Evolutionary conservation across 2,113 vertebrate species (phyloP), one percentile per base, ranked within the genome.

Genomic region (Copsychus sechellarum): DNA sequence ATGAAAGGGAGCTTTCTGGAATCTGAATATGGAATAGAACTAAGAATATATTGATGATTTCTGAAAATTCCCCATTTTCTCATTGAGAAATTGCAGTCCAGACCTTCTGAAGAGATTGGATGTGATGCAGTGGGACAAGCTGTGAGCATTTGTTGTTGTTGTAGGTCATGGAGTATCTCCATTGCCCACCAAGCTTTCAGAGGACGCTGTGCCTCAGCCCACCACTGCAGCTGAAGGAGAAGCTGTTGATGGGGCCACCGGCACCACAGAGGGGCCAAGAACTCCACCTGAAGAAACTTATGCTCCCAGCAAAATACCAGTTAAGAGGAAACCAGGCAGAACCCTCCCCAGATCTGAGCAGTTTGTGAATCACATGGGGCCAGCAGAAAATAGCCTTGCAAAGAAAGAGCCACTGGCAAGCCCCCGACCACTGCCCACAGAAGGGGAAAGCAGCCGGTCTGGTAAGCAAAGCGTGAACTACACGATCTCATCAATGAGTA

Each of bases 271-370:
- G 24, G 34, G 29, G 16, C 56, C 69, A 50, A 79, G 86, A 93
- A 45, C 47, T 88, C 34, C 90, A 42, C 60, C 51, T 0, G 81
- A 91, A 81, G 94, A 96, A 71, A 58, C 22, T 57, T 84, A 14
- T 1, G 2, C 42, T 76, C 54, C 71, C 83, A 98, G 97, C 86
- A 97, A 86, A 78, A 97, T 97, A 88, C 97, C 97, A 31, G 66
- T 98, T 48, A 97, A 92, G 81, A 97, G 78, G 61, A 96, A 76
- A 80, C 19, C 95, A 33, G 96, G 89, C 91, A 96, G 85, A 89
- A 69, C 69, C 36, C 48, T 76, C 13, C 38, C n/a, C 25, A 72
- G 45, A 5, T 38, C 64, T 0, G 94, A 95, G 64, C 86, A 86
- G 34, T 56, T 9, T 28, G 40, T 64, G 83, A 62, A 43, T 61